phyloP scores from a whole-genome alignment of 2,113 vertebrate genomes.

The Alethe diademata region DNA sequence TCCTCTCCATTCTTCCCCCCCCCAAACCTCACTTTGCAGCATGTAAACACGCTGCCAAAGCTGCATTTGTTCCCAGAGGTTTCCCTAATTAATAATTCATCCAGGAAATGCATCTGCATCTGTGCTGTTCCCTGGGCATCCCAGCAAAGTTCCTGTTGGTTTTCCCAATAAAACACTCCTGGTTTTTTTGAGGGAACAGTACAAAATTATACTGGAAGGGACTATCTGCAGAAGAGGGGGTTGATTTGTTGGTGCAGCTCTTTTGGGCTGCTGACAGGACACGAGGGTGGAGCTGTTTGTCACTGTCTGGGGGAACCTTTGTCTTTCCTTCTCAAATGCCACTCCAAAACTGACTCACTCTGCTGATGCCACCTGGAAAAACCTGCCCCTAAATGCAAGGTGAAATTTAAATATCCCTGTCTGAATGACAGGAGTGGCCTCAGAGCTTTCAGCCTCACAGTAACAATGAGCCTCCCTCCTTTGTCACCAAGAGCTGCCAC shows the following conservation, averaged over 20 bases:
- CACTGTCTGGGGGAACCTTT: neutral
- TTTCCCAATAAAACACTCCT: neutral
- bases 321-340: neutral
- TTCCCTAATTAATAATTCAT: neutral
- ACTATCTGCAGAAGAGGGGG: neutral
- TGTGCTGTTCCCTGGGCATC: neutral
- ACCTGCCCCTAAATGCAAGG: neutral
- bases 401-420: neutral
- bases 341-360: neutral
- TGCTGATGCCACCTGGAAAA: neutral
- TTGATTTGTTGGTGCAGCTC: neutral
- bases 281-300: neutral
- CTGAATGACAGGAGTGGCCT: neutral
- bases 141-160: fast-evolving
- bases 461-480: neutral
- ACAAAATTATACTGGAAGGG: neutral
- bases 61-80: neutral
- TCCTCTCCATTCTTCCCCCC: neutral
- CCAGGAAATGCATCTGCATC: neutral
- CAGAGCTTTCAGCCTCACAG: neutral
- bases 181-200: neutral
- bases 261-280: neutral
- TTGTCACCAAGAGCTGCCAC: neutral
- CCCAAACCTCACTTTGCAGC: neutral
- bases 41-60: neutral